Evolutionary conservation across 2,113 vertebrate genomes (phyloP).

Genomic region (Chloropsis cyanopogon): DNA sequence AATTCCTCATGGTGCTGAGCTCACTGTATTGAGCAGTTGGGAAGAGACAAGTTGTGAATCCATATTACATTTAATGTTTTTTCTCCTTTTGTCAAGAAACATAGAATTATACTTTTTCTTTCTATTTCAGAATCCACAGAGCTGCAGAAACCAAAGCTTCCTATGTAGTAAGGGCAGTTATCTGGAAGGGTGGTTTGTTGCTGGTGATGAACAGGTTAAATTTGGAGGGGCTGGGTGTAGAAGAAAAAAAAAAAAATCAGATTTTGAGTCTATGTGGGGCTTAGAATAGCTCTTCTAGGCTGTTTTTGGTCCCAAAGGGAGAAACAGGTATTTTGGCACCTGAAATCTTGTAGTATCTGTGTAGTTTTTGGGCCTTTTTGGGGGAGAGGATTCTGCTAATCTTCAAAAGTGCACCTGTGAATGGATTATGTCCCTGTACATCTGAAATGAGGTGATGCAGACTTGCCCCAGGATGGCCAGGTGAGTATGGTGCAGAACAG

Average conservation of each 20-base stretch:
- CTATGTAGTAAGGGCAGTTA: background rate
- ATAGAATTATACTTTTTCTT: background rate
- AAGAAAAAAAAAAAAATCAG: background rate
- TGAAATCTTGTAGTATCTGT: background rate
- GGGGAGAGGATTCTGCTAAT: background rate
- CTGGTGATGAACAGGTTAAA: background rate
- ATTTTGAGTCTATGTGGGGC: background rate
- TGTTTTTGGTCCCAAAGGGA: background rate
- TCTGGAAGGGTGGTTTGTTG: background rate
- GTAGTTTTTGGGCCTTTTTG: background rate
- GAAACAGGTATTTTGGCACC: background rate
- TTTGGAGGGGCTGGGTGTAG: background rate
- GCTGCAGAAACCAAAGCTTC: background rate
- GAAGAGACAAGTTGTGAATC: background rate
- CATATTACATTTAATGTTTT: background rate
- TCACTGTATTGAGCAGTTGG: background rate
- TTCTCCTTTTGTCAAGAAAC: background rate
- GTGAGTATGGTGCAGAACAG: background rate
- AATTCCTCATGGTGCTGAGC: background rate
- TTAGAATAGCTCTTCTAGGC: background rate
- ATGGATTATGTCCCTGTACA: background rate
- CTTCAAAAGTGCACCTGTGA: background rate
- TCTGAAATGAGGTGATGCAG: background rate
- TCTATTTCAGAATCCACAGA: background rate
- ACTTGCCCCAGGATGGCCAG: background rate